These are phyloP conservation scores for Homarus americanus DNA, from an alignment of 1,140 invertebrate species.

Conservation along the genomic window DNA sequence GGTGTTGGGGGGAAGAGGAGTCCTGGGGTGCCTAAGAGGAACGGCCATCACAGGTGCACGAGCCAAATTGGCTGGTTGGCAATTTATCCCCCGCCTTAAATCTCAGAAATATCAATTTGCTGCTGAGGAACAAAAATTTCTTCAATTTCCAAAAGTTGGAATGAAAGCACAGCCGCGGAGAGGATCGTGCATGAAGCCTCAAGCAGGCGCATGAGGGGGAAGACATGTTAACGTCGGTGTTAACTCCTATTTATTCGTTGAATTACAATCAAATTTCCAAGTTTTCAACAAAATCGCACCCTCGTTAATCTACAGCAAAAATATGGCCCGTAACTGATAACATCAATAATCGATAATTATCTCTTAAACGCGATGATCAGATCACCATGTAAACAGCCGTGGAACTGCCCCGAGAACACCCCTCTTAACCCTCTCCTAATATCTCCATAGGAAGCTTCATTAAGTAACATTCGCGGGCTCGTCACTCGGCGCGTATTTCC, in stretches of 20 bases:
- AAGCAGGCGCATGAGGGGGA: neutral
- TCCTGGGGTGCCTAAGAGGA: constrained; percentile 15
- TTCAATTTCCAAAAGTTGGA: constrained; percentile 15
- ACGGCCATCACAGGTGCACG: constrained; percentile 34
- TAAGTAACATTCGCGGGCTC: constrained; percentile 48
- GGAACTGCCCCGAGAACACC: neutral
- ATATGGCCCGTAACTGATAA: neutral
- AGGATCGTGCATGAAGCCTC: neutral
- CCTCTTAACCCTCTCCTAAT: constrained; percentile 44
- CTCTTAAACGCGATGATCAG: neutral
- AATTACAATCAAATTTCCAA: neutral
- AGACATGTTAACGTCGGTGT: too few relatives aligned
- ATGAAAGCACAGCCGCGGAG: neutral
- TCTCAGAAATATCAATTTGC: constrained; percentile 18
- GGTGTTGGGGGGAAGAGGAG: neutral
- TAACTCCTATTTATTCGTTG: too few relatives aligned
- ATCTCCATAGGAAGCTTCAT: constrained; percentile 65
- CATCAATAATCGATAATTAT: neutral
- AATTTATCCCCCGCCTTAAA: neutral
- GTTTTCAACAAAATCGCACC: neutral
- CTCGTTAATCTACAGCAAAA: neutral
- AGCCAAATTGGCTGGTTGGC: neutral
- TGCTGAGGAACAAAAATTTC: constrained; percentile 14
- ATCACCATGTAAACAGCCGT: constrained; percentile 2
- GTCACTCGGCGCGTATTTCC: constrained; percentile 33